A percentile compares a stretch with the other conserved stretches of the same genome.
These are phyloP conservation scores for Drosophila sp. DNA, from an alignment of 1,140 invertebrate species.

Conservation along the genomic window DNA sequence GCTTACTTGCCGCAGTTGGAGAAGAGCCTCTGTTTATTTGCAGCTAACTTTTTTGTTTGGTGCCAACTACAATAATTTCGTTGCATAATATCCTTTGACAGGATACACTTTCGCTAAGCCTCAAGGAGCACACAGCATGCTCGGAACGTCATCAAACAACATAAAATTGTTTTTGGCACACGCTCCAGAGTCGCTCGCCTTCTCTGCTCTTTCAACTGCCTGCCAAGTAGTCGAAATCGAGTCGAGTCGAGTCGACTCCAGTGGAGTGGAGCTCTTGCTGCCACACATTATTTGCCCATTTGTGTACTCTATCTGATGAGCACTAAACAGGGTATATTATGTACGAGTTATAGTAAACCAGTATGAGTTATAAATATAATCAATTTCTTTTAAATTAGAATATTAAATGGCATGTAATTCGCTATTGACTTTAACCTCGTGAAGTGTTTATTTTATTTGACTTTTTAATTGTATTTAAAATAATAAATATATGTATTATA, in stretches of 20 bases:
- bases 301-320: neutral
- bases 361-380: too few relatives aligned
- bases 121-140: constrained; percentile 49
- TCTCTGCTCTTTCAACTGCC: constrained; percentile 13
- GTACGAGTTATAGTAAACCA: too few relatives aligned
- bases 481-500: too few relatives aligned
- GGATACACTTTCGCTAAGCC: constrained; percentile 69
- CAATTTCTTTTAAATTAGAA: too few relatives aligned
- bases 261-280: constrained; percentile 30
- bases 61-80: constrained; percentile 65
- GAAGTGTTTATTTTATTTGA: neutral
- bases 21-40: constrained; percentile 38
- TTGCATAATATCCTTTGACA: constrained; percentile 68
- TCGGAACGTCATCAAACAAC: constrained; percentile 58
- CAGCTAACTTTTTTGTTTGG: constrained; percentile 58
- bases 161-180: constrained; percentile 65
- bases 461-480: neutral
- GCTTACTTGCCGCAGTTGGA: constrained; percentile 31
- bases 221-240: constrained; percentile 44
- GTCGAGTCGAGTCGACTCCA: constrained; percentile 30
- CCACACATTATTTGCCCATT: constrained; percentile 48
- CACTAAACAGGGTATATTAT: constrained; percentile 1
- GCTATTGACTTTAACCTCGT: too few relatives aligned
- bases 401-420: too few relatives aligned
- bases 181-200: constrained; percentile 21